Percentiles rank a stretch among this genome's conserved stretches.
phyloP scores from a whole-genome alignment of 2,888 invertebrate species.

The Athalia rosae region DNA sequence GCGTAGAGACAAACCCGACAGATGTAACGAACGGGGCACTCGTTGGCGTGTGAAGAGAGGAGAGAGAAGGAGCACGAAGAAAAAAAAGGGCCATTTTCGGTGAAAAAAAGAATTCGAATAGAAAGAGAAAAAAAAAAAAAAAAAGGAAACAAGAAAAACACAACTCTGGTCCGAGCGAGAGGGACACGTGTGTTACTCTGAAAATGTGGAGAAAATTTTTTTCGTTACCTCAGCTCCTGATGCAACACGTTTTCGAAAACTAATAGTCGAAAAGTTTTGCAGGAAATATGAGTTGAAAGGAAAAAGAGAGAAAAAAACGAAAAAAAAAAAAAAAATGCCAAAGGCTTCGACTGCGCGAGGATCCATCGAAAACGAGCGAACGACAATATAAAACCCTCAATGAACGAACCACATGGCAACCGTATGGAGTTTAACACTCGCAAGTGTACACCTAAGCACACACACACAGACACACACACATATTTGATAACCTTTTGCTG shows the following conservation, averaged over 20 bases:
- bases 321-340: neutral
- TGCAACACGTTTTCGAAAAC: no score
- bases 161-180: conserved; percentile 18
- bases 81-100: no score
- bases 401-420: conserved; percentile 58
- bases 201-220: conserved; percentile 11
- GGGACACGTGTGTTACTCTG: conserved; percentile 35
- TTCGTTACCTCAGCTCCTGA: no score
- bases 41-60: neutral
- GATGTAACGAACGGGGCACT: neutral
- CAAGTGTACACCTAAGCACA: conserved; percentile 17
- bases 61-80: no score
- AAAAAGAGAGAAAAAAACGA: no score
- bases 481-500: conserved; percentile 35
- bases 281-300: neutral
- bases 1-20: neutral
- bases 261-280: no score
- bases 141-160: neutral
- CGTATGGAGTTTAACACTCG: conserved; percentile 52
- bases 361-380: conserved; percentile 45
- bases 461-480: conserved; percentile 19
- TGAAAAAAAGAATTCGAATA: neutral
- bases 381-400: conserved; percentile 54
- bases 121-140: neutral
- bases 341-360: neutral